A percentile compares a stretch with the other conserved stretches of the same genome.
phyloP scores from a whole-genome alignment of 1,140 invertebrate species.

The Papilio aristodemus region DNA sequence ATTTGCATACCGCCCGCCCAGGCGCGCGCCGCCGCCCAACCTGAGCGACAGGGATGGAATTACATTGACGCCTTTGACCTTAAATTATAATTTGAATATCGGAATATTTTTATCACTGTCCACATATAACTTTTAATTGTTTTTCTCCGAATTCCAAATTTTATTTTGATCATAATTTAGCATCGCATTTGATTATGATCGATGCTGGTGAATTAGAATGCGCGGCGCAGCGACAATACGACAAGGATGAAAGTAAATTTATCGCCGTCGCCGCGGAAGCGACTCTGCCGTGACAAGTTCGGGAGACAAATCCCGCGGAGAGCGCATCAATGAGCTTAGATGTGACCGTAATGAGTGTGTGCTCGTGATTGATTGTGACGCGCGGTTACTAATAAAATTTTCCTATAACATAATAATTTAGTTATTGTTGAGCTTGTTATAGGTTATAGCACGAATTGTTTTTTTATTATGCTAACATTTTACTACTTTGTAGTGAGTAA shows the following conservation, averaged over 20 bases:
- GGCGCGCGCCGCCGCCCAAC: constrained; percentile 75
- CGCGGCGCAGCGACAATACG: constrained; percentile 56
- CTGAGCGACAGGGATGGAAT: constrained; percentile 72
- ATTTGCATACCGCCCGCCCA: constrained; percentile 80
- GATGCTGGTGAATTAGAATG: constrained; percentile 53
- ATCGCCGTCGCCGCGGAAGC: constrained; percentile 66
- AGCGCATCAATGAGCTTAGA: constrained; percentile 70
- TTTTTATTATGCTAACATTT: background rate
- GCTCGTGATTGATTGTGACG: constrained; percentile 55
- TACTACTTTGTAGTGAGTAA: no score
- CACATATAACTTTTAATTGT: background rate
- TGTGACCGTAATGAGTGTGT: constrained; percentile 57
- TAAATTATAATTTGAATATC: constrained; percentile 55
- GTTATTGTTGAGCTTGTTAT: background rate
- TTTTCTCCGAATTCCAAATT: background rate
- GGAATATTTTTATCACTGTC: constrained; percentile 43
- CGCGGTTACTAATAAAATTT: constrained; percentile 40
- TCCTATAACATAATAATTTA: background rate
- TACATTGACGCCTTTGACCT: constrained; percentile 56
- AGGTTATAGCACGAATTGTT: background rate
- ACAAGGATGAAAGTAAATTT: constrained; percentile 78
- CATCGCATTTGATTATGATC: constrained; percentile 33
- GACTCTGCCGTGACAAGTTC: constrained; percentile 57
- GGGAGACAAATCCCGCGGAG: constrained; percentile 57
- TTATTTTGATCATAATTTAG: constrained; percentile 1